A percentile compares a stretch with the other conserved stretches of the same genome.
phyloP scores from a whole-genome alignment of 2,113 vertebrate genomes.

The Gopherus evgoodei region DNA sequence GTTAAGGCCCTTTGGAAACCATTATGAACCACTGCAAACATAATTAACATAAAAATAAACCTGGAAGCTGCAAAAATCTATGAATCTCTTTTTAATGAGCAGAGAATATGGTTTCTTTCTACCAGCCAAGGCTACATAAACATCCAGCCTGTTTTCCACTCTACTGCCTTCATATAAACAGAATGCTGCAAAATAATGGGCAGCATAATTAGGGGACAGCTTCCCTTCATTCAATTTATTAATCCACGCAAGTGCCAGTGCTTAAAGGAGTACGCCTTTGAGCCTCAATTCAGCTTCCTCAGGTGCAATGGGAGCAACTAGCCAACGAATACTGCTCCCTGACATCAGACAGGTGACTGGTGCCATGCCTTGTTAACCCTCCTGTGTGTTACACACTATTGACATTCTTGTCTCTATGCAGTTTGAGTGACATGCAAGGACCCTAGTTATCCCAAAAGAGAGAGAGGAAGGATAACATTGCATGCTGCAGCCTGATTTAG shows the following conservation, averaged over 20 bases:
- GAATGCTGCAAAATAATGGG: not conserved
- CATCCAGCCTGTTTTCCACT: not conserved
- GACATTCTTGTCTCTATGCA: not conserved
- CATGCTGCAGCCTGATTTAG: not conserved
- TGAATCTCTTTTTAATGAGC: not conserved
- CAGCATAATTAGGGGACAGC: not conserved
- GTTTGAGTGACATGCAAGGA: not conserved
- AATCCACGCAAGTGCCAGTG: not conserved
- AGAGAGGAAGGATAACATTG: not conserved
- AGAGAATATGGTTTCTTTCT: not conserved
- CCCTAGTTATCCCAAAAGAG: not conserved
- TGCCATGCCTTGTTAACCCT: not conserved
- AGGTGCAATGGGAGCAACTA: not conserved
- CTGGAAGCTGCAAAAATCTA: not conserved
- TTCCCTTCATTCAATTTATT: not conserved
- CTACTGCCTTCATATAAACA: not conserved
- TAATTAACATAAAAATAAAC: not conserved
- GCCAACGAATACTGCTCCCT: not conserved
- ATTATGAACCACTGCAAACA: not conserved
- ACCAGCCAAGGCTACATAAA: not conserved
- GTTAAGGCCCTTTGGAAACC: not conserved
- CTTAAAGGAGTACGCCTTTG: not conserved
- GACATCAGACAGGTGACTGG: not conserved
- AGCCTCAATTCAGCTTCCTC: not conserved
- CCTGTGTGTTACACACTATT: not conserved